Evolutionary conservation across 2,113 vertebrate genomes (phyloP).

Genomic region (Amblyopsis rosae): DNA sequence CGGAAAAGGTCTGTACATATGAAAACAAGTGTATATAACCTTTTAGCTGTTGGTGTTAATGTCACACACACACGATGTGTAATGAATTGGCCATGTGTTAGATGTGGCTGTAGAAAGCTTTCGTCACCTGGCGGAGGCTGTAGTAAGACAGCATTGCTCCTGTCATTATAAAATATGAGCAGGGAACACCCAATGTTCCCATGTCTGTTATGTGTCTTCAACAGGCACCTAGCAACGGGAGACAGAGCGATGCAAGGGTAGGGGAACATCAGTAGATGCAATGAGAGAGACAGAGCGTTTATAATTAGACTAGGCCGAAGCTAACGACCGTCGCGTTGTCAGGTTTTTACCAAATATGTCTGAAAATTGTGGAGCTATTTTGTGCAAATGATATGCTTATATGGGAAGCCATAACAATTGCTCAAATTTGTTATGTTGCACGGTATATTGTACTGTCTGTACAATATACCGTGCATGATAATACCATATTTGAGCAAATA

Average conservation of each 20-base stretch:
- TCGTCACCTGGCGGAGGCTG: constrained; percentile 53
- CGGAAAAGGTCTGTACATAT: constrained; percentile 57
- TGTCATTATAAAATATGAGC: constrained; percentile 53
- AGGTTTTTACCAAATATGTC: neutral
- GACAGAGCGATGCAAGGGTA: neutral
- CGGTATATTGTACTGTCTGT: too few species aligned
- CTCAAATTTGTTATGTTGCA: too few species aligned
- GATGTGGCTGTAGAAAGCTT: constrained; percentile 57
- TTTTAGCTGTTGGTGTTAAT: constrained; percentile 58
- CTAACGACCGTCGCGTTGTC: neutral
- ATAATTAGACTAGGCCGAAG: constrained; percentile 7
- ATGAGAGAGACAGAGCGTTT: neutral
- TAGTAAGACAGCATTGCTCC: constrained; percentile 22
- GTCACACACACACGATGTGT: constrained; percentile 50
- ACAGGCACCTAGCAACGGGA: neutral
- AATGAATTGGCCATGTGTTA: constrained; percentile 67
- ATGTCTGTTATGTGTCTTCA: constrained; percentile 47
- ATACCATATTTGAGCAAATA: too few species aligned
- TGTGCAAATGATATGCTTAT: too few species aligned
- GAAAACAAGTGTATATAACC: constrained; percentile 71
- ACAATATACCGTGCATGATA: too few species aligned
- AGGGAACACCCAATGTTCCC: constrained; percentile 39
- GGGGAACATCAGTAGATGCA: neutral
- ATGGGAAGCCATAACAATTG: too few species aligned
- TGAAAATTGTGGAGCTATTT: neutral